Evolutionary conservation across 2,797 vertebrate genomes (phyloP), one percentile per base, ranked within the genome.

Genomic region (Rhabdomys pumilio): DNA sequence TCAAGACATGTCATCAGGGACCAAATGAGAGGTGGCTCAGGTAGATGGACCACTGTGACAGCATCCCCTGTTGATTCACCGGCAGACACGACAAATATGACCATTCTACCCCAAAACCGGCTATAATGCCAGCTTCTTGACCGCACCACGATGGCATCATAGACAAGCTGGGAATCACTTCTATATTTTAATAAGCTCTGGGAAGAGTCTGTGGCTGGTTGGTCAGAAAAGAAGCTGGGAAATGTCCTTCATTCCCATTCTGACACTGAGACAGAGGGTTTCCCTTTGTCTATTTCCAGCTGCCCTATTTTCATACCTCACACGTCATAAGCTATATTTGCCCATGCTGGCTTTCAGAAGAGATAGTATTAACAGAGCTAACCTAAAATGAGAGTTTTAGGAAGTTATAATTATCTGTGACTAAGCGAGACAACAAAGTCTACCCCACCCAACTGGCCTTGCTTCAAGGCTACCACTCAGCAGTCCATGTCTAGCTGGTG

Each of bases 331-430:
- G 47, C 53, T 59, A 0, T 17, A 6, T 65, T 89, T 89, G 91
- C 53, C 81, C 85, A 41, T 75, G 67, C 1, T 72, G 41, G 26
- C 41, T 87, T 38, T 22, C 17, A 47, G n/a, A 95, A 91, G 84
- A 73, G 26, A 53, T 79, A 50, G 31, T 29, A 41, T 3, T 29
- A n/a, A 91, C n/a, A 55, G 24, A 84, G 63, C 47, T 85, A 55
- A 19, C 90, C 24, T 9, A 53, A 79, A 93, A 89, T 83, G 53
- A 63, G 57, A 57, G 65, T 55, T 90, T 55, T 55, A 77, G 59
- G 53, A 79, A 84, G 72, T 82, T 80, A 55, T 83, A 93, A 92
- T 95, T 72, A 86, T 41, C 88, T 95, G 75, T 96, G 84, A 91
- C 29, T 75, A 79, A 87, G 31, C 2, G 17, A 61, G 81, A 85